Percentiles rank a stretch among this genome's conserved stretches.
Evolutionary conservation across 2,888 invertebrate genomes (phyloP).

Genomic region (Dryobotodes eremita): DNA sequence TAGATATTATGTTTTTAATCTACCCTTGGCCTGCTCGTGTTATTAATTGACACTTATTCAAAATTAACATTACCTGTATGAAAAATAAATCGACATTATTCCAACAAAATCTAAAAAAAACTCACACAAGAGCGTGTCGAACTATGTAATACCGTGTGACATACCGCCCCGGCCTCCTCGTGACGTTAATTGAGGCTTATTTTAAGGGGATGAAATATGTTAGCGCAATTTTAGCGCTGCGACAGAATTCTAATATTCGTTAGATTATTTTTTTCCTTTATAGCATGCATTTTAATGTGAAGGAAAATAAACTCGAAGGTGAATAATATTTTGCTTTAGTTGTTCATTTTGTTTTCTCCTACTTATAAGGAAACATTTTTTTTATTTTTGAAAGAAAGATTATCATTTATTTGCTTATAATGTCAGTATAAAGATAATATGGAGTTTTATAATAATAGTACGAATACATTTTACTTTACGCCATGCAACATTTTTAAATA

Average conservation of each 20-base stretch:
- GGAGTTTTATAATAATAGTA: not conserved
- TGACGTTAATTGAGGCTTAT: slow-evolving; percentile 55
- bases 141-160: slow-evolving; percentile 37
- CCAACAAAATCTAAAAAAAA: slow-evolving; percentile 2
- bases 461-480: not conserved
- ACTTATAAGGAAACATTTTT: not conserved
- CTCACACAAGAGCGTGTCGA: slow-evolving; percentile 40
- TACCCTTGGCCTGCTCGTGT: not conserved
- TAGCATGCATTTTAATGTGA: not conserved
- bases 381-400: too few species aligned
- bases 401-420: not conserved
- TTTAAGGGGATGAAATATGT: slow-evolving; percentile 55
- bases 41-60: not conserved
- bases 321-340: not conserved
- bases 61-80: not conserved
- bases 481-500: not conserved
- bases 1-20: not conserved
- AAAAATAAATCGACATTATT: not conserved
- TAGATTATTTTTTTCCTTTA: not conserved
- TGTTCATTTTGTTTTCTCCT: not conserved
- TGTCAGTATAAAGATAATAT: not conserved
- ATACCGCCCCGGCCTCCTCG: slow-evolving; percentile 39
- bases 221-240: slow-evolving; percentile 50
- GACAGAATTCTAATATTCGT: slow-evolving; percentile 47
- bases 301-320: not conserved